Percentiles rank a stretch among this genome's conserved stretches.
phyloP scores from a whole-genome alignment of 2,888 invertebrate genomes.

The Cataglyphis altisquamis region DNA sequence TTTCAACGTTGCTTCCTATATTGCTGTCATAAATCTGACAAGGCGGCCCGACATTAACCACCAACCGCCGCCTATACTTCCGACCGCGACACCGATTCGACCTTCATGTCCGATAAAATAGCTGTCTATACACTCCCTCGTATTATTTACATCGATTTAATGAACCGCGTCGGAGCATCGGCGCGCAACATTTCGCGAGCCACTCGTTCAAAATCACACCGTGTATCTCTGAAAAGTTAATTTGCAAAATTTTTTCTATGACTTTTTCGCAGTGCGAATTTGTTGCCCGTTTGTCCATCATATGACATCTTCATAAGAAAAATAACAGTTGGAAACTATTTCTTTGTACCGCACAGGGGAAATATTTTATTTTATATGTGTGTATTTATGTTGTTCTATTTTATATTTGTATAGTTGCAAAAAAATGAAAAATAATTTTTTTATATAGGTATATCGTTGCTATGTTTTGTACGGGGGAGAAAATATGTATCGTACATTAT shows the following conservation, averaged over 20 bases:
- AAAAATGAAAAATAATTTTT: slow-evolving; percentile 15
- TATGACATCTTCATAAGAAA: not conserved
- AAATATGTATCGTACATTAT: not conserved
- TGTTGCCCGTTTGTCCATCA: not conserved
- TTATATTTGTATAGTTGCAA: not conserved
- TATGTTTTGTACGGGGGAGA: not conserved
- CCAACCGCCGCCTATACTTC: slow-evolving; percentile 76
- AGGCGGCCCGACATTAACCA: slow-evolving; percentile 79
- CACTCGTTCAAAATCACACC: slow-evolving; percentile 13
- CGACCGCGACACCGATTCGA: slow-evolving; percentile 78
- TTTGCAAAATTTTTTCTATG: not conserved
- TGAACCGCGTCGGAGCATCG: slow-evolving; percentile 54
- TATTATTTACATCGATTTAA: slow-evolving; percentile 71
- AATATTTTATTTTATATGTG: not conserved
- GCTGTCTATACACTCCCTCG: slow-evolving; percentile 44
- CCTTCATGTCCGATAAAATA: slow-evolving; percentile 78
- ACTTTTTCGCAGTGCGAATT: not conserved
- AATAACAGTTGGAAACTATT: not conserved
- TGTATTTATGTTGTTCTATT: not conserved
- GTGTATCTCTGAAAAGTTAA: not conserved
- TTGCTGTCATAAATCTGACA: slow-evolving; percentile 83
- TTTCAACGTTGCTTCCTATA: slow-evolving; percentile 77
- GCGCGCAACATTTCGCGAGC: slow-evolving; percentile 32
- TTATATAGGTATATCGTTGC: not conserved
- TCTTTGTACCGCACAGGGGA: not conserved